phyloP scores from a whole-genome alignment of 2,888 invertebrate genomes.

The Ischnus inquisitorius region DNA sequence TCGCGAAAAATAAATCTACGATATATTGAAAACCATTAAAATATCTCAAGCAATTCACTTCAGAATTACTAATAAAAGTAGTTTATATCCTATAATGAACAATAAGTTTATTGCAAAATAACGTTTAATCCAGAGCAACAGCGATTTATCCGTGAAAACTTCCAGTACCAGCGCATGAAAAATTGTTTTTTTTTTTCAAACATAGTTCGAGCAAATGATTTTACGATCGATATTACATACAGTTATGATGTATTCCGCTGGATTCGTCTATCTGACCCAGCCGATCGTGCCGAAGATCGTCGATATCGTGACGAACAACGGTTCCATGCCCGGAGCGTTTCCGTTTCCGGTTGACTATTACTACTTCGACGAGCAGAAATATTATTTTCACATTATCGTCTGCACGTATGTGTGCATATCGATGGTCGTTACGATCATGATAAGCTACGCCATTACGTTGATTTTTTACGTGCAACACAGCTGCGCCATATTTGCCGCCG shows the following conservation, averaged over 20 bases:
- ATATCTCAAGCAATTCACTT: too few relatives aligned
- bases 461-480: conserved; percentile 42
- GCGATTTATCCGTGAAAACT: too few relatives aligned
- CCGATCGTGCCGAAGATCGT: background rate
- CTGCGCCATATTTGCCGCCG: conserved; percentile 54
- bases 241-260: background rate
- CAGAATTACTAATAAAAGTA: too few relatives aligned
- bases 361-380: conserved; percentile 7
- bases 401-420: background rate
- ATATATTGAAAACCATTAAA: too few relatives aligned
- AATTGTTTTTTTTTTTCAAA: background rate
- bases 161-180: accelerated
- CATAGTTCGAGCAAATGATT: background rate
- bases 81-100: too few relatives aligned
- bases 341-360: background rate
- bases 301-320: background rate
- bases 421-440: background rate
- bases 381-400: background rate
- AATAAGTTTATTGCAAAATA: too few relatives aligned
- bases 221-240: background rate
- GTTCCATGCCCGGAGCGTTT: background rate
- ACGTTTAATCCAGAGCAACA: too few relatives aligned
- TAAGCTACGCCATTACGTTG: conserved; percentile 21
- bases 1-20: too few relatives aligned
- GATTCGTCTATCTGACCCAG: background rate